Evolutionary conservation across 2,797 vertebrate genomes (phyloP).

Genomic region (Sorex maritimensis): DNA sequence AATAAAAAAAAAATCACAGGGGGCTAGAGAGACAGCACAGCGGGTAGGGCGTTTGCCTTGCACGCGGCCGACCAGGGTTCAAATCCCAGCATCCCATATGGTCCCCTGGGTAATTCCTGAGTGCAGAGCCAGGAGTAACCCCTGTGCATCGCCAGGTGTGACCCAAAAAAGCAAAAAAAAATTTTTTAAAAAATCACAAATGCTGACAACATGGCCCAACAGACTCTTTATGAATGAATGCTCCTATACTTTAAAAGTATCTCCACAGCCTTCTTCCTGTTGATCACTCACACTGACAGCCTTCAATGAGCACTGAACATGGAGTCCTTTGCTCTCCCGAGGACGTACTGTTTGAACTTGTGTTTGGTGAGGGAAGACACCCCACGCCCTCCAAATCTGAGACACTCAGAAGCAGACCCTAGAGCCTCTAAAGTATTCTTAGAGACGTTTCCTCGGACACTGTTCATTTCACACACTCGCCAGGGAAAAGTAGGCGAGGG

Average conservation of each 20-base stretch:
- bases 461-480: neutral
- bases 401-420: neutral
- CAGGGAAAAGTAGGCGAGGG: neutral
- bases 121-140: too few species aligned
- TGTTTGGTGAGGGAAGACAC: constrained; percentile 55
- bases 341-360: constrained; percentile 75
- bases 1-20: neutral
- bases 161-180: too few species aligned
- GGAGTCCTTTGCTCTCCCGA: neutral
- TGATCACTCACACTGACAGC: constrained; percentile 68
- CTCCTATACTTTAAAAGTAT: neutral
- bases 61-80: too few species aligned
- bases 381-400: neutral
- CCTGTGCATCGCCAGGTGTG: too few species aligned
- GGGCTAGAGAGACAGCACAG: too few species aligned
- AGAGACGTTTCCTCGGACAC: neutral
- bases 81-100: too few species aligned
- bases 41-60: too few species aligned
- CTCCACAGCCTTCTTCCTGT: constrained; percentile 6
- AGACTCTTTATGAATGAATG: constrained; percentile 20
- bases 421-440: neutral
- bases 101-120: too few species aligned
- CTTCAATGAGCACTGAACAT: constrained; percentile 32
- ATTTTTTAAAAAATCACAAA: neutral
- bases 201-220: neutral